Conservation (phyloP, 2,113 vertebrate genomes). For the Bufo gargarizans region DNA sequence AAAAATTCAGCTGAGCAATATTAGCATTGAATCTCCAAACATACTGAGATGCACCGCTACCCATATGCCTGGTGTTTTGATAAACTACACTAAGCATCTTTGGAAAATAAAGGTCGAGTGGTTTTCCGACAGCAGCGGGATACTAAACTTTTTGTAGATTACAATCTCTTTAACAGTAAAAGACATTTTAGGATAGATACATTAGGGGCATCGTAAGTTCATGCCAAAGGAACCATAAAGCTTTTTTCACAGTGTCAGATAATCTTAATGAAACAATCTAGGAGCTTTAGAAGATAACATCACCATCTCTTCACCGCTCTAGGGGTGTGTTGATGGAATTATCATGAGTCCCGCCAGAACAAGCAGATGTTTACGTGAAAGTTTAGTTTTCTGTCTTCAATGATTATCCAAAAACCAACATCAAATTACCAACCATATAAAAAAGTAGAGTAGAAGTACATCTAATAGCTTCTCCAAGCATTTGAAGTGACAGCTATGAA, state of each 20-base stretch:
- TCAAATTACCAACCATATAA: constrained; percentile 11
- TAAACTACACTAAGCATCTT: neutral
- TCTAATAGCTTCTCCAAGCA: neutral
- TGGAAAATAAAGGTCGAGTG: neutral
- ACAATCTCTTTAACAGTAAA: constrained; percentile 31
- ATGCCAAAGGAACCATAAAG: constrained; percentile 44
- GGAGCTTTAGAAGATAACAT: constrained; percentile 43
- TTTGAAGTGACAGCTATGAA: constrained; percentile 5
- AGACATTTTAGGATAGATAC: constrained; percentile 14
- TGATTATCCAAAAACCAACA: constrained; percentile 5
- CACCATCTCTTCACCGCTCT: constrained; percentile 26
- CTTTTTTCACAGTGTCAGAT: constrained; percentile 19
- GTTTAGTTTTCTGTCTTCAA: constrained; percentile 2
- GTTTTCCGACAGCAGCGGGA: neutral
- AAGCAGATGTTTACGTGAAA: constrained; percentile 36
- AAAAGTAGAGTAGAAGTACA: neutral
- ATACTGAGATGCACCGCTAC: constrained; percentile 2
- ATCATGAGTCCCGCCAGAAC: neutral
- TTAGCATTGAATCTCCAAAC: constrained; percentile 7
- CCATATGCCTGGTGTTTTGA: neutral
- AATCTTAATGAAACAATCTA: constrained; percentile 31
- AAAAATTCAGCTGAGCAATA: neutral
- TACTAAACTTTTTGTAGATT: constrained; percentile 2
- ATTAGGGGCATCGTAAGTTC: constrained; percentile 22
- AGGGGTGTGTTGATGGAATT: constrained; percentile 42